Percentiles rank a stretch among this genome's conserved stretches.
Evolutionary conservation across 2,797 vertebrate species (phyloP).

Genomic region (Muscicapa comitata): DNA sequence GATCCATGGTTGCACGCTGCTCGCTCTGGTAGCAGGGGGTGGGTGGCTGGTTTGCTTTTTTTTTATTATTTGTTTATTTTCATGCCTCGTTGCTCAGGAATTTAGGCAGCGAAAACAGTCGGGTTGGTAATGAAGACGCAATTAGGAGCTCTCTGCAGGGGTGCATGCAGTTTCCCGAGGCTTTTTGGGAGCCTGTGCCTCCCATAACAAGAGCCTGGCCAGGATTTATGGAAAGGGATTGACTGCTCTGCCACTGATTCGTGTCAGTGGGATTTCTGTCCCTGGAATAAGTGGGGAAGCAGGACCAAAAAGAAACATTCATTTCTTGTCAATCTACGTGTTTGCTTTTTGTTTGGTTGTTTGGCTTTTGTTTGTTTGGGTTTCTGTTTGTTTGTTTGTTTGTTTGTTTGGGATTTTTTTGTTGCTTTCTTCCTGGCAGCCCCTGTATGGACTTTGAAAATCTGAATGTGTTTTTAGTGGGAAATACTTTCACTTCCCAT

Average conservation of each 20-base stretch:
- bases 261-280: not conserved
- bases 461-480: not conserved
- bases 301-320: not conserved
- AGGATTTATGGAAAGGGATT: not conserved
- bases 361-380: not conserved
- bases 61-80: not conserved
- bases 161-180: not conserved
- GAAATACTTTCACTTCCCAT: not conserved
- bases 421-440: not conserved
- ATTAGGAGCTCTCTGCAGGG: not conserved
- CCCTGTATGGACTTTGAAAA: not conserved
- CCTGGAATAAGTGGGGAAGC: not conserved
- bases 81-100: not conserved
- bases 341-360: too few relatives aligned
- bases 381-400: too few relatives aligned
- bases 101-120: not conserved
- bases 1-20: not conserved
- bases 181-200: not conserved
- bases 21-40: not conserved
- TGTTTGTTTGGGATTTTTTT: not conserved
- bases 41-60: not conserved
- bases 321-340: not conserved
- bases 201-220: rapidly evolving
- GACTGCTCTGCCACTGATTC: not conserved
- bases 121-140: not conserved